Evolutionary conservation across 2,113 vertebrate genomes (phyloP), one percentile per base, ranked within the genome.

Genomic region (Bujurquina vittata): DNA sequence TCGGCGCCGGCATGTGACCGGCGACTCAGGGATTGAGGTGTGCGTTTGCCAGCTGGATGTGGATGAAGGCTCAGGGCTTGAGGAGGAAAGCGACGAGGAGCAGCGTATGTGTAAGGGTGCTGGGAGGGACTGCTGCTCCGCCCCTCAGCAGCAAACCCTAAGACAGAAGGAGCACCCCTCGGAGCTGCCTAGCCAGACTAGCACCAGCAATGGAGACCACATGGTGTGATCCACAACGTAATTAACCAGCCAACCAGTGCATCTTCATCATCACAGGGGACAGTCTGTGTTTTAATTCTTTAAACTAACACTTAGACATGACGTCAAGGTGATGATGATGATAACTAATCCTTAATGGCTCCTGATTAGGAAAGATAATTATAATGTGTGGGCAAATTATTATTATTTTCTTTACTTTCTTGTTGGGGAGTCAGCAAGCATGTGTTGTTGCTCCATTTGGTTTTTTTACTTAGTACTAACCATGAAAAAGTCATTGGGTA

Each of bases 21-120:
- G 96, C 5, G 96, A 97, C 91, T 97, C 96, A 1, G 96, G 96
- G 77, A 96, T 97, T 5, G 96, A 96, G 87, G 94, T 97, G 83
- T 97, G 96, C 17, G 93, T 96, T 23, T 96, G 96, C 88, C 95
- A 92, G 82, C 85, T 96, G 84, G 95, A 96, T 1, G 85, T 89
- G 1, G 95, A 95, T 1, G 94, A 95, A 35, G 91, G 91, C 83
- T 95, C 91, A 0, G 95, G 92, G 54, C 88, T 86, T 0, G 95
- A 96, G 63, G 94, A 95, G 83, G 95, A 95, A n/a, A 85, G 89
- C 7, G 94, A 93, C 1, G 94, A 93, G 69, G 92, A 92, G 52
- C 88, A 87, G 46, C 81, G 77, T 46, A 84, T 90, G 86, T 96
- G 95, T 67, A 92, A 86, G 90, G 93, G 74, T 1, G 82, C 80